Percentiles rank a stretch among this genome's conserved stretches.
Evolutionary conservation across 2,797 vertebrate species (phyloP).

Genomic region (Neosalanx taihuensis): DNA sequence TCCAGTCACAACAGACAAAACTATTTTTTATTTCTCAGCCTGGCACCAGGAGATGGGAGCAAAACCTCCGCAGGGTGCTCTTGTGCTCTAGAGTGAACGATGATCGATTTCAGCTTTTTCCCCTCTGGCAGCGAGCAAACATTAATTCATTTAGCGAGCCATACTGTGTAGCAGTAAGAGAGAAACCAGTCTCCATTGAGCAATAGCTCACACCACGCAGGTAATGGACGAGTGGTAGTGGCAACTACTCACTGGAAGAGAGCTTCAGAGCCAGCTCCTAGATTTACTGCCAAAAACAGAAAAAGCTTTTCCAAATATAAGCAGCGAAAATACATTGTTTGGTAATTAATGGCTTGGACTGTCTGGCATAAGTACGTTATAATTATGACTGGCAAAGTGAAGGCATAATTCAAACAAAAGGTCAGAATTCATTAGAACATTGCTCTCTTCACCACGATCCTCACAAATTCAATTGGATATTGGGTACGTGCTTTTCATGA

Average conservation of each 20-base stretch:
- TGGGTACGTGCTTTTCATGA: slow-evolving; percentile 3
- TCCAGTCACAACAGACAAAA: slow-evolving; percentile 20
- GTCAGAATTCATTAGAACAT: slow-evolving; percentile 36
- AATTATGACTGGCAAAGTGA: slow-evolving; percentile 32
- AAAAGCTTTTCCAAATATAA: slow-evolving; percentile 41
- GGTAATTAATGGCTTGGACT: slow-evolving; percentile 31
- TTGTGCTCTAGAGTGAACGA: slow-evolving; percentile 31
- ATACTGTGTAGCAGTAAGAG: slow-evolving; percentile 4
- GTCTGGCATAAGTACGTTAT: slow-evolving; percentile 24
- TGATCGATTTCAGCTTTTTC: slow-evolving; percentile 33
- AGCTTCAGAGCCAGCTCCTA: slow-evolving; percentile 5
- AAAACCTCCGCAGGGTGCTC: slow-evolving; percentile 23
- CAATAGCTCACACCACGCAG: slow-evolving; percentile 5
- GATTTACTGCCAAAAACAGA: slow-evolving; percentile 8
- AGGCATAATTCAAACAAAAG: slow-evolving; percentile 39
- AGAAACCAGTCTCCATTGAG: slow-evolving; percentile 22
- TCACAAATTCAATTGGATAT: slow-evolving; percentile 26
- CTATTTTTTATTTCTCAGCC: slow-evolving; percentile 3
- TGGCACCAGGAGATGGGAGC: slow-evolving; percentile 29
- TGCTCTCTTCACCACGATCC: slow-evolving; percentile 29
- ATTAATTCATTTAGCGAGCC: slow-evolving; percentile 19
- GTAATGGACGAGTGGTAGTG: slow-evolving; percentile 29
- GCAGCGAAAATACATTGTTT: slow-evolving; percentile 33
- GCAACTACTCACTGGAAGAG: slow-evolving; percentile 31
- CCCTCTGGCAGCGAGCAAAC: slow-evolving; percentile 1